These are phyloP conservation scores for Myotis daubentonii DNA, from an alignment of 2,797 vertebrate genomes.

Conservation along the genomic window DNA sequence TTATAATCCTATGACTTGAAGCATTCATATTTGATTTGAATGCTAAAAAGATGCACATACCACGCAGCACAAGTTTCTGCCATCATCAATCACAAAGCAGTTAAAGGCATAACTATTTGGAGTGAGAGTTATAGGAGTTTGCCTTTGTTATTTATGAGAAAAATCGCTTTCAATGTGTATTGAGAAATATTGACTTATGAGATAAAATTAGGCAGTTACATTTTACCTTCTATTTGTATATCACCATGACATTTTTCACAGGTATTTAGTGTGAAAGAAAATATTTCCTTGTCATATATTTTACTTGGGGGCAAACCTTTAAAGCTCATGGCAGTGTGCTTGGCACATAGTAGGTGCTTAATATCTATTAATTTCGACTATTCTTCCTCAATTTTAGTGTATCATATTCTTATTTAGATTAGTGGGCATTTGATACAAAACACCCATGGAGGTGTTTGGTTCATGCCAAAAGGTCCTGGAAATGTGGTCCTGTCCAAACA, in stretches of 20 bases:
- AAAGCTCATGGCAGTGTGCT: background rate
- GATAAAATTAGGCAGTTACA: slow-evolving; percentile 83
- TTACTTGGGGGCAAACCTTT: background rate
- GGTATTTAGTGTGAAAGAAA: slow-evolving; percentile 83
- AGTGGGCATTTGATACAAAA: background rate
- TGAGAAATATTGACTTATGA: slow-evolving; percentile 83
- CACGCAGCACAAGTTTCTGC: slow-evolving; percentile 71
- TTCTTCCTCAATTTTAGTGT: background rate
- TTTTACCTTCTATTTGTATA: slow-evolving; percentile 86
- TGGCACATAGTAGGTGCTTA: background rate
- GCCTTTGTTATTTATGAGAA: slow-evolving; percentile 73
- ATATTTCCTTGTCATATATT: background rate
- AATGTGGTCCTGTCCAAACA: background rate
- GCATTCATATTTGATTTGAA: slow-evolving; percentile 74
- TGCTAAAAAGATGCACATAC: slow-evolving; percentile 63
- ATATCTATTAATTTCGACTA: background rate
- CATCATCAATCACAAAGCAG: slow-evolving; percentile 63
- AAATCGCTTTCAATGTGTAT: slow-evolving; percentile 77
- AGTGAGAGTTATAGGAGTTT: slow-evolving; percentile 68
- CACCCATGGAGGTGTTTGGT: background rate
- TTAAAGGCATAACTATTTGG: slow-evolving; percentile 80
- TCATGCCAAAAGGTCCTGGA: background rate
- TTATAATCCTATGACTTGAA: slow-evolving; percentile 63
- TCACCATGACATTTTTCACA: slow-evolving; percentile 87
- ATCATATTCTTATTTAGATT: background rate